A percentile compares a stretch with the other conserved stretches of the same genome.
Evolutionary conservation across 2,888 invertebrate species (phyloP).

Genomic region (Sinopyrophorus schimmeli): DNA sequence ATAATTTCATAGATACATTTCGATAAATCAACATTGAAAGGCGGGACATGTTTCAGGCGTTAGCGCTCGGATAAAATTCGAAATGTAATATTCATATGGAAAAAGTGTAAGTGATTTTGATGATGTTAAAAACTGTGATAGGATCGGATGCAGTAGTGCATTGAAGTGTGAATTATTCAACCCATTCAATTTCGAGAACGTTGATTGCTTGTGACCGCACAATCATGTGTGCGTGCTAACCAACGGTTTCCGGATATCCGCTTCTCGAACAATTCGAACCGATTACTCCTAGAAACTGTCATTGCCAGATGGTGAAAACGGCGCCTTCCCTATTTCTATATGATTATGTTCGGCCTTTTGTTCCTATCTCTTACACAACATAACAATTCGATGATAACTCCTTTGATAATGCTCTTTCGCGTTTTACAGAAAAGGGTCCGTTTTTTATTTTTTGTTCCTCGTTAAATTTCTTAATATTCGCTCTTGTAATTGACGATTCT

Average conservation of each 20-base stretch:
- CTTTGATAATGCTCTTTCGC: constrained; percentile 7
- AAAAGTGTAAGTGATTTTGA: too few relatives aligned
- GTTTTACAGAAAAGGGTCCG: neutral
- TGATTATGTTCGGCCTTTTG: constrained; percentile 26
- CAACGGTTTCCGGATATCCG: constrained; percentile 46
- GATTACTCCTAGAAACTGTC: constrained; percentile 51
- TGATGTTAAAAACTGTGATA: neutral
- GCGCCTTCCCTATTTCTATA: constrained; percentile 27
- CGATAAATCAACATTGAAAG: too few relatives aligned
- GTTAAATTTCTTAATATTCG: too few relatives aligned
- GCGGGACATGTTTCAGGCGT: too few relatives aligned
- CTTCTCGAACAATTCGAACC: constrained; percentile 47
- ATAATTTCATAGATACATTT: too few relatives aligned
- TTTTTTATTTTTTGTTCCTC: constrained; percentile 9
- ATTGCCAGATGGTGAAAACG: constrained; percentile 47
- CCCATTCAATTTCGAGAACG: constrained; percentile 44
- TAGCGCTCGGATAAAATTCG: too few relatives aligned
- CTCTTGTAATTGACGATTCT: too few relatives aligned
- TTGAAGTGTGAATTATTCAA: constrained; percentile 45
- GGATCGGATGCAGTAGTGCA: constrained; percentile 11
- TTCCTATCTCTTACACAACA: constrained; percentile 30
- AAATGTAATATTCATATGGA: too few relatives aligned
- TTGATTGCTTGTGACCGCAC: constrained; percentile 53
- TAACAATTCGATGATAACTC: constrained; percentile 27
- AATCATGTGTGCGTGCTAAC: constrained; percentile 49